Conservation (phyloP, 2,888 invertebrate genomes). For the Malacosoma neustria region DNA sequence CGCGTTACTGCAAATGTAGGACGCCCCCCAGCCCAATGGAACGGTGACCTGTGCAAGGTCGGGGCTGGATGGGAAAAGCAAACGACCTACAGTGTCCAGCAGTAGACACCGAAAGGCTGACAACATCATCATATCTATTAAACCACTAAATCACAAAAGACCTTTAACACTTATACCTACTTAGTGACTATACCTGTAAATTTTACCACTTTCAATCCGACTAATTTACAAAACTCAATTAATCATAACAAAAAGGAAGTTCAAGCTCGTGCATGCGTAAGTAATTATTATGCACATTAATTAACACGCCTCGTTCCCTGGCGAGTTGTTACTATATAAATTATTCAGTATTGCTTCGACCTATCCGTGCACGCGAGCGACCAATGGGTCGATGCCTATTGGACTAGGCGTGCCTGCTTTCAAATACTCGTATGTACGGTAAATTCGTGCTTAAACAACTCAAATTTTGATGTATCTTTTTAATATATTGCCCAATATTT, state of each 20-base stretch:
- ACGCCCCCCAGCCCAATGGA: not conserved
- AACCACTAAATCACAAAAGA: too few relatives aligned
- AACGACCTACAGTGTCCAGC: not conserved
- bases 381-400: too few relatives aligned
- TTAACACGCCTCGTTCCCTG: slow-evolving; percentile 35
- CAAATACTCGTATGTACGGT: too few relatives aligned
- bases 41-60: not conserved
- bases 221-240: slow-evolving; percentile 61
- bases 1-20: not conserved
- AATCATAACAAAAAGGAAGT: slow-evolving; percentile 72
- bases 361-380: slow-evolving; percentile 42
- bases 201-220: slow-evolving; percentile 17
- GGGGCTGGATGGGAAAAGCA: not conserved
- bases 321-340: slow-evolving; percentile 44
- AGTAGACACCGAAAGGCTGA: not conserved
- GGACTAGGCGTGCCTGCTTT: too few relatives aligned
- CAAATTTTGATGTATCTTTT: too few relatives aligned
- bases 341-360: slow-evolving; percentile 37
- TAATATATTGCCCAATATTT: too few relatives aligned
- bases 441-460: too few relatives aligned
- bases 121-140: too few relatives aligned
- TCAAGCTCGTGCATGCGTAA: slow-evolving; percentile 51
- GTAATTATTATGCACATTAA: slow-evolving; percentile 74
- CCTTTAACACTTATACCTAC: too few relatives aligned
- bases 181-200: slow-evolving; percentile 14